Evolutionary conservation across 2,888 invertebrate species (phyloP).

Genomic region (Campoletis raptor): DNA sequence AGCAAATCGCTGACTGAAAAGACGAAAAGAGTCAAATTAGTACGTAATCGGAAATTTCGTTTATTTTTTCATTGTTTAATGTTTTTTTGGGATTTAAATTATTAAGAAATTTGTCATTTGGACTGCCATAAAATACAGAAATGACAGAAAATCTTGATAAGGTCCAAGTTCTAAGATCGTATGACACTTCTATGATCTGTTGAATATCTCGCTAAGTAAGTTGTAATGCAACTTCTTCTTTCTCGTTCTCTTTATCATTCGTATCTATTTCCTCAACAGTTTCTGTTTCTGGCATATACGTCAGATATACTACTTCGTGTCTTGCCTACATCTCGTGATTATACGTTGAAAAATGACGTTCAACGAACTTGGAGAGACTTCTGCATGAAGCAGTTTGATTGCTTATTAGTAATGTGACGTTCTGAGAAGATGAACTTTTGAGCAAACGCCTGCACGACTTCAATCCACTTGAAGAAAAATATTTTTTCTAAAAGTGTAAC

Average conservation of each 20-base stretch:
- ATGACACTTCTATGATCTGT: background rate
- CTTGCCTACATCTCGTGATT: background rate
- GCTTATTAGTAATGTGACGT: conserved; percentile 23
- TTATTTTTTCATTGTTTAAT: background rate
- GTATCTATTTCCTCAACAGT: background rate
- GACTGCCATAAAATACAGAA: background rate
- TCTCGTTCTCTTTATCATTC: background rate
- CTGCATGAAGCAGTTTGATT: conserved; percentile 18
- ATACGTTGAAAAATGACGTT: conserved; percentile 18
- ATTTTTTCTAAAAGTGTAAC: conserved; percentile 6
- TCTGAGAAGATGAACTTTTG: background rate
- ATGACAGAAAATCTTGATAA: background rate
- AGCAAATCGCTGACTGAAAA: conserved; percentile 49
- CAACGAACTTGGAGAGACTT: conserved; percentile 17
- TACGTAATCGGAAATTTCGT: background rate
- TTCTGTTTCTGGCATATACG: background rate
- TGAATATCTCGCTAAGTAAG: background rate
- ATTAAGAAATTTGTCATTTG: background rate
- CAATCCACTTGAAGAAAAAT: background rate
- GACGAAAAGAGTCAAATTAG: conserved; percentile 49
- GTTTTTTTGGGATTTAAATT: background rate
- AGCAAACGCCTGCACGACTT: background rate
- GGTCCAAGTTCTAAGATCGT: background rate
- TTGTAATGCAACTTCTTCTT: background rate
- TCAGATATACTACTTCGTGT: background rate